Evolutionary conservation across 2,888 invertebrate species (phyloP).

Genomic region (Julus scandinavius): DNA sequence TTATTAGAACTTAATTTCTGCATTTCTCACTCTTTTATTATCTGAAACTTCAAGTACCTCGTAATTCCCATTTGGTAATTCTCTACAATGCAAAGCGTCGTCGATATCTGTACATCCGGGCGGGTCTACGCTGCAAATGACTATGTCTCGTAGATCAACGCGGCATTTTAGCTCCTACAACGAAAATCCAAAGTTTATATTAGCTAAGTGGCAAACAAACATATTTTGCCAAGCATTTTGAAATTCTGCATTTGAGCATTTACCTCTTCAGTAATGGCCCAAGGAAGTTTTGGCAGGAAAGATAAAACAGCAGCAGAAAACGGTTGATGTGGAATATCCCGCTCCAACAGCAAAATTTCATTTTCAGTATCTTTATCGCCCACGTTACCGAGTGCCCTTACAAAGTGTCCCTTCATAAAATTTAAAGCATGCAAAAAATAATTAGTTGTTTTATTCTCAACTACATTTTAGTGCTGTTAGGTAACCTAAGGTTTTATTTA

Average conservation of each 20-base stretch:
- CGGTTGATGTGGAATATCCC: constrained; percentile 95
- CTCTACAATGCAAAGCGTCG: constrained; percentile 92
- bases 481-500: constrained; percentile 63
- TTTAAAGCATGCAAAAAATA: constrained; percentile 51
- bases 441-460: background rate
- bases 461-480: background rate
- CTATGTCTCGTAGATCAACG: constrained; percentile 83
- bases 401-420: constrained; percentile 83
- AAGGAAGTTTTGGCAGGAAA: constrained; percentile 89
- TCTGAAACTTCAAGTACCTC: constrained; percentile 69
- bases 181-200: background rate
- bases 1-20: background rate
- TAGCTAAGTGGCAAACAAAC: background rate
- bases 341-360: constrained; percentile 91
- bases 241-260: background rate
- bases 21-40: background rate
- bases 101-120: constrained; percentile 99
- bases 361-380: constrained; percentile 97
- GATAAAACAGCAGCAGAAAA: constrained; percentile 94
- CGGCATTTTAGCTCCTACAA: constrained; percentile 80
- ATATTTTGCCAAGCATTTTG: background rate
- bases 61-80: constrained; percentile 76
- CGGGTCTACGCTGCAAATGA: constrained; percentile 96
- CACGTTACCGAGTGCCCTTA: constrained; percentile 88
- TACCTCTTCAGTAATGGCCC: constrained; percentile 86